phyloP scores from a whole-genome alignment of 2,888 invertebrate genomes.

The Xestoiulus laeticollis region DNA sequence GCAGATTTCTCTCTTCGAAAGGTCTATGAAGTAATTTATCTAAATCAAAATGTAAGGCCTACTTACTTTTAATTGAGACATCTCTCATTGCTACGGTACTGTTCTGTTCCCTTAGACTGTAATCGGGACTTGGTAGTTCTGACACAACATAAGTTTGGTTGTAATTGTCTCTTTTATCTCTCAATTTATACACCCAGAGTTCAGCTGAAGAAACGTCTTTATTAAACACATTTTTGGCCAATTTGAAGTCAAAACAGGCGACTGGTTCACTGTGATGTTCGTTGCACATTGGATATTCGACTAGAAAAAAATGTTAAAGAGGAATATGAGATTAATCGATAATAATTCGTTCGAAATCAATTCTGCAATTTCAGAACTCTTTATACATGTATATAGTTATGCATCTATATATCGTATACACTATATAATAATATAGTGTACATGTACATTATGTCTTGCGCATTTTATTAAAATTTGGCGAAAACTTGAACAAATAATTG shows the following conservation, averaged over 20 bases:
- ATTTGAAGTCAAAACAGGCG: constrained; percentile 79
- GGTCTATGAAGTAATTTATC: neutral
- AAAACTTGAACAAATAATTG: too few relatives aligned
- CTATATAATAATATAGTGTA: too few relatives aligned
- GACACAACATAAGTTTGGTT: constrained; percentile 81
- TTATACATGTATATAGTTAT: too few relatives aligned
- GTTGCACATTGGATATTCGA: constrained; percentile 51
- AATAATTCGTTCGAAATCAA: too few relatives aligned
- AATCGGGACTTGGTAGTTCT: constrained; percentile 68
- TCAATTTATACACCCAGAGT: constrained; percentile 79
- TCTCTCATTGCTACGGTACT: constrained; percentile 17
- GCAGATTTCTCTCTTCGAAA: too few relatives aligned
- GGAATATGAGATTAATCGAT: neutral
- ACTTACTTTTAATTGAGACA: constrained; percentile 50
- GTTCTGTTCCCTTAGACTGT: constrained; percentile 15
- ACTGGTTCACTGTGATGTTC: constrained; percentile 62
- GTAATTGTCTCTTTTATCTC: constrained; percentile 72
- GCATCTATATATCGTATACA: too few relatives aligned
- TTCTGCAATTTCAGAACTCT: too few relatives aligned
- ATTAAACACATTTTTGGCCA: constrained; percentile 78
- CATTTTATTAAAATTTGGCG: too few relatives aligned
- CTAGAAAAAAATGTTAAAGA: constrained; percentile 51
- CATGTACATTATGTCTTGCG: too few relatives aligned
- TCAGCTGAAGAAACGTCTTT: constrained; percentile 81
- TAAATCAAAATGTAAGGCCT: too few relatives aligned